phyloP scores from a whole-genome alignment of 2,113 vertebrate species.

The Aspidoscelis tigris region DNA sequence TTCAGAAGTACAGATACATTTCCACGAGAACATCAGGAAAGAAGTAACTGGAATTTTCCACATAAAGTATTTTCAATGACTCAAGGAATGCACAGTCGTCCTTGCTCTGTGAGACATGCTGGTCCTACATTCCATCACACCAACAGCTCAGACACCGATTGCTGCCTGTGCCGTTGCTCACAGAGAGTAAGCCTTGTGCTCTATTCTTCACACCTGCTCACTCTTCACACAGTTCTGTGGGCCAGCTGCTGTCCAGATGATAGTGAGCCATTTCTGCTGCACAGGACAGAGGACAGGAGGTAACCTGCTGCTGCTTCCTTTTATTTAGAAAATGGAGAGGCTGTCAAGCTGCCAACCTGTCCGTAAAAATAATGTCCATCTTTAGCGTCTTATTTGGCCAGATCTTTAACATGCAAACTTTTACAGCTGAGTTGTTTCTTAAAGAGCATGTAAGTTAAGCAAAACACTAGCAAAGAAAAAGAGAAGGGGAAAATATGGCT shows the following conservation, averaged over 20 bases:
- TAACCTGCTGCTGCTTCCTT: conserved; percentile 63
- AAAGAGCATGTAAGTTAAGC: conserved; percentile 43
- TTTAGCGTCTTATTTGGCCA: conserved; percentile 53
- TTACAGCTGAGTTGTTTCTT: conserved; percentile 62
- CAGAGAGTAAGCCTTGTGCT: conserved; percentile 56
- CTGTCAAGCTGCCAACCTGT: conserved; percentile 66
- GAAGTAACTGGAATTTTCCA: neutral
- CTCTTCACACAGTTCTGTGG: neutral
- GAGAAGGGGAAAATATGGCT: conserved; percentile 25
- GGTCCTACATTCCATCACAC: conserved; percentile 17
- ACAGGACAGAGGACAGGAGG: conserved; percentile 55
- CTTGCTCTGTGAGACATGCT: neutral
- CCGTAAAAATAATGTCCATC: conserved; percentile 52
- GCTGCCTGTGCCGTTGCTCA: conserved; percentile 44
- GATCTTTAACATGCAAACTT: conserved; percentile 57
- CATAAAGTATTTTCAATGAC: neutral
- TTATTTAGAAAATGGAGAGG: conserved; percentile 67
- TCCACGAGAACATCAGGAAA: neutral
- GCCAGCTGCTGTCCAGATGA: conserved; percentile 46
- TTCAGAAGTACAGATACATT: too few relatives aligned
- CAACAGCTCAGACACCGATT: conserved; percentile 35
- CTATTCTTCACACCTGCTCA: conserved; percentile 11
- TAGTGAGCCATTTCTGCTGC: conserved; percentile 29
- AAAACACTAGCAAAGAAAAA: conserved; percentile 41
- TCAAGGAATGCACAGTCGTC: neutral